phyloP scores from a whole-genome alignment of 2,113 vertebrate species.

The Leucosticte australis region DNA sequence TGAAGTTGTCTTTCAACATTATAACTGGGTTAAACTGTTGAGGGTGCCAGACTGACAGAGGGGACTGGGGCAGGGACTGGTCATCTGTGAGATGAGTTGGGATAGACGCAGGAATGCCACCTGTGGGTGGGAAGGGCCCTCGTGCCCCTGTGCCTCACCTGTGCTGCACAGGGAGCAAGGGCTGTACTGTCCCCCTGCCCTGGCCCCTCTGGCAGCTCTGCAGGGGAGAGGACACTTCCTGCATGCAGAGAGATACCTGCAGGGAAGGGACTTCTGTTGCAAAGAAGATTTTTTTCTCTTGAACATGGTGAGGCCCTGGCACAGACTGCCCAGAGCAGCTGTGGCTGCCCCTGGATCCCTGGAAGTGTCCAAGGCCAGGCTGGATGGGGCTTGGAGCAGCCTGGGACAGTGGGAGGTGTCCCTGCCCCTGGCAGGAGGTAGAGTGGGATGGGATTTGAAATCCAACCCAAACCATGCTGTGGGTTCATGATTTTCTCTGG shows the following conservation, averaged over 20 bases:
- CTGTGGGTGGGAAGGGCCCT: neutral
- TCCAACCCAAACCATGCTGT: neutral
- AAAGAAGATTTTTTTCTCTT: neutral
- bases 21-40: neutral
- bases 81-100: neutral
- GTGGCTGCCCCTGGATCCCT: neutral
- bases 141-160: neutral
- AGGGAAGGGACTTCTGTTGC: neutral
- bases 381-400: neutral
- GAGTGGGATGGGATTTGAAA: neutral
- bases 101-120: fast-evolving
- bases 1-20: neutral
- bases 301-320: neutral
- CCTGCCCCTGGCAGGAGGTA: neutral
- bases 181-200: neutral
- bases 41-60: neutral
- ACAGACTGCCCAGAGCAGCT: neutral
- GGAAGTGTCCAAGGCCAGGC: neutral
- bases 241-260: neutral
- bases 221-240: neutral
- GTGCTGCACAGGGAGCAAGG: neutral
- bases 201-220: neutral
- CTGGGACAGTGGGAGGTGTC: neutral
- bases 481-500: neutral
- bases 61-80: neutral